A percentile compares a stretch with the other conserved stretches of the same genome.
Conservation (phyloP, 2,888 invertebrate genomes). For the Chrysolina oricalcia region DNA sequence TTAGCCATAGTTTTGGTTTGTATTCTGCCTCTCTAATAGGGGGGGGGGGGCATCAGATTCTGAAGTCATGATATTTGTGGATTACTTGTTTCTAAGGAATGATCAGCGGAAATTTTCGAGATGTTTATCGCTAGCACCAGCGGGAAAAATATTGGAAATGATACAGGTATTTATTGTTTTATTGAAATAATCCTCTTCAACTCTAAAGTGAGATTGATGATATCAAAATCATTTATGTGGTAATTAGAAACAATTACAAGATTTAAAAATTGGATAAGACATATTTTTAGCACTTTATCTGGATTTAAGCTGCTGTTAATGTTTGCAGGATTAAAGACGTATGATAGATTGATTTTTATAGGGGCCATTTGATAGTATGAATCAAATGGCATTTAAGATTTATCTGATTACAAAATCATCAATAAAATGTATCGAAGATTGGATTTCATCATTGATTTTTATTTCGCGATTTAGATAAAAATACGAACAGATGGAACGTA, state of each 20-base stretch:
- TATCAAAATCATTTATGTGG: slow-evolving; percentile 48
- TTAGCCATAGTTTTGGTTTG: too few relatives aligned
- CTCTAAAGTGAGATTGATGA: slow-evolving; percentile 38
- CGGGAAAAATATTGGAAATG: too few relatives aligned
- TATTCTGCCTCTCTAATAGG: too few relatives aligned
- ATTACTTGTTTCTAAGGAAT: too few relatives aligned
- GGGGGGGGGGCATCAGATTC: too few relatives aligned
- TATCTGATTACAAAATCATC: slow-evolving; percentile 54
- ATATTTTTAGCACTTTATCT: slow-evolving; percentile 50
- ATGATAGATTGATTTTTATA: slow-evolving; percentile 48
- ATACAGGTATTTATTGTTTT: slow-evolving; percentile 25
- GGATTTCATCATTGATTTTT: background rate
- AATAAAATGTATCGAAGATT: slow-evolving; percentile 20
- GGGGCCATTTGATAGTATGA: slow-evolving; percentile 36
- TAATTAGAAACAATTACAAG: slow-evolving; percentile 57
- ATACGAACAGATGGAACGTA: background rate
- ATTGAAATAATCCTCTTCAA: slow-evolving; percentile 37
- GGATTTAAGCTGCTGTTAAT: slow-evolving; percentile 45
- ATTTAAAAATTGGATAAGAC: slow-evolving; percentile 49
- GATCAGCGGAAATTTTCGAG: background rate
- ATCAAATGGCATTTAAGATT: slow-evolving; percentile 45
- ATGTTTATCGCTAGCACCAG: background rate
- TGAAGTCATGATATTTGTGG: too few relatives aligned
- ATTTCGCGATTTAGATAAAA: slow-evolving; percentile 8
- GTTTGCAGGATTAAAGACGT: slow-evolving; percentile 38